Conservation (phyloP, 2,888 invertebrate genomes). For the Eubasilissa splendida region DNA sequence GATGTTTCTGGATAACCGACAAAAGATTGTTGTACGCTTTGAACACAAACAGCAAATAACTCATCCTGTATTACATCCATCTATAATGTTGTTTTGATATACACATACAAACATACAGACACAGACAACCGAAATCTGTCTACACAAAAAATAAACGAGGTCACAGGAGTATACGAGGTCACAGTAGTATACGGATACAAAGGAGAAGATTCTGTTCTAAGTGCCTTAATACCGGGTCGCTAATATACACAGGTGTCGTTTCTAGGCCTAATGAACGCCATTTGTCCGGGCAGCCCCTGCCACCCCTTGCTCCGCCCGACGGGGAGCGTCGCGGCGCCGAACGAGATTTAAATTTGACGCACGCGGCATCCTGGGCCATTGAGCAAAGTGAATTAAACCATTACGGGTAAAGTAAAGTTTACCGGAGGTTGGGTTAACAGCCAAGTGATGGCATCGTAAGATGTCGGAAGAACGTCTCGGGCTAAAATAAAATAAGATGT, state of each 20-base stretch:
- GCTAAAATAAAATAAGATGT: no score
- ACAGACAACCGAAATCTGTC: slow-evolving; percentile 11
- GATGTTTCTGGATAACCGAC: not conserved
- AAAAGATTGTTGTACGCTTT: not conserved
- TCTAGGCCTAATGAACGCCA: slow-evolving; percentile 45
- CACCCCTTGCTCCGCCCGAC: not conserved
- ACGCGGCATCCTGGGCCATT: slow-evolving; percentile 38
- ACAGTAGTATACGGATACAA: slow-evolving; percentile 14
- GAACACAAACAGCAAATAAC: not conserved
- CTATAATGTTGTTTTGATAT: not conserved
- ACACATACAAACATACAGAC: not conserved
- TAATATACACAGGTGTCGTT: slow-evolving; percentile 44
- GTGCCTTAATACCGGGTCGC: slow-evolving; percentile 41
- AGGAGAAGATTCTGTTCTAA: slow-evolving; percentile 28
- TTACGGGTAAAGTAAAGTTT: slow-evolving; percentile 37
- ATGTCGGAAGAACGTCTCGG: not conserved
- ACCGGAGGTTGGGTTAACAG: slow-evolving; percentile 4
- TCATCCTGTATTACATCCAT: not conserved
- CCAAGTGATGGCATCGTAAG: not conserved
- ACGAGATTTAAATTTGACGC: slow-evolving; percentile 48
- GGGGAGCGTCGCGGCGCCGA: slow-evolving; percentile 24
- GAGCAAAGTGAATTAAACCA: slow-evolving; percentile 41
- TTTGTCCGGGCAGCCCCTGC: slow-evolving; percentile 39
- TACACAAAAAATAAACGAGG: slow-evolving; percentile 32
- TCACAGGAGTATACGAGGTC: slow-evolving; percentile 32